Base-by-base conservation (phyloP, 2,888 invertebrate genomes). In the Agrotis segetum region DNA sequence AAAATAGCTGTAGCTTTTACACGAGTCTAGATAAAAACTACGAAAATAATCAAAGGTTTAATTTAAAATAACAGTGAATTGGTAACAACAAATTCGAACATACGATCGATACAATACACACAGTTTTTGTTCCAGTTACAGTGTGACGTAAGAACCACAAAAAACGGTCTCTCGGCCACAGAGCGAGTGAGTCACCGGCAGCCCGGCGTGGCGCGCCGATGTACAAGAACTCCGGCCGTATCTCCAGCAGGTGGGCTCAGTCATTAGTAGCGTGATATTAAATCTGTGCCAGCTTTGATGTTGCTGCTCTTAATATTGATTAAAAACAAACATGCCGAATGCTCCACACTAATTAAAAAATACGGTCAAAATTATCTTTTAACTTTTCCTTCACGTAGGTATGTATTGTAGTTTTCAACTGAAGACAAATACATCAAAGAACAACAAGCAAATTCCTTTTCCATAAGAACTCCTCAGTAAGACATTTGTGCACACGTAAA, bases 91-190 rank as follows among this genome's bases (percentile, higher is more conserved):
- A 72, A 72, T 24, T 50, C 34, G 21, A 63, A 56, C 49, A 63
- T 56, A 56, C 63, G 21, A 63, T 49, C 63, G 21, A 63, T 49
- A 50, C 49, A 55, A 29, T 47, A 55, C 63, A 60, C 24, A 19
- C 56, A 49, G 34, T 71, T 56, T 49, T 62, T 62, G 72, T 24
- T 72, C 46, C 58, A 58, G 50, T 72, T 64, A 64, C n/a, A 50
- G n/a, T 46, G 24, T 58, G 72, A 64, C 58, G 73, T 47, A 34
- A 34, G 24, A 52, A 19, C 24, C 13, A 65, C 52, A 73, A 72
- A 40, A 58, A 73, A 72, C 58, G 19, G 72, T 73, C 52, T 59
- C 58, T 59, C 58, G 58, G 24, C 19, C 50, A 40, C 47, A 73
- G 47, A 59, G 16, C 40, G 46, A 6, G 40, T 59, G 74, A 73